Base-by-base conservation (phyloP, 1,140 invertebrate species). In the Prorops nasuta region DNA sequence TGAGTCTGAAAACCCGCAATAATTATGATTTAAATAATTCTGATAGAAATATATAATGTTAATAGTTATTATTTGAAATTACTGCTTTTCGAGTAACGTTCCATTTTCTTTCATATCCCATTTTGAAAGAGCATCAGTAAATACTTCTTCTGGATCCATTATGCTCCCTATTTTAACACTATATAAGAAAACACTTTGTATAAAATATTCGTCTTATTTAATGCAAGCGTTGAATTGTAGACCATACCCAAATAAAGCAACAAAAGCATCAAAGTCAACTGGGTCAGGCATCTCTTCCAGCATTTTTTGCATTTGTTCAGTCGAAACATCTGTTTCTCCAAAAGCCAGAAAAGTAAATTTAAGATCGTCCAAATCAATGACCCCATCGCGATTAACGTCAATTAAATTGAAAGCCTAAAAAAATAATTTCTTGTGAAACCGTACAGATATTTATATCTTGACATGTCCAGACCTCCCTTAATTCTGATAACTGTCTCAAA, bases 51-150 rank as follows among this genome's bases (percentile, higher is more conserved):
- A 19, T 24, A n/a, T 12, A 28, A 46, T 3, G 9, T 14, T 3
- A 44, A 47, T 8, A 3, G 39, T 28, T 1, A 21, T 7, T 3
- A 19, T 22, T 19, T 9, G n/a, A n/a, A 16, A 4, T 54, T 65
- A 83, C 83, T 74, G 82, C 60, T 82, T 78, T 60, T 84, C 80
- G 10, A 78, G 74, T 24, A 85, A 84, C 17, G 76, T 75, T 54
- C 83, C 83, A 4, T 78, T 79, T 42, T 79, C 78, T 19, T 81
- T 73, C 4, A 70, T 71, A 51, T 85, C 83, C 83, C 83, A 85
- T 16, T 81, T 80, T 32, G 81, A 80, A 51, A 84, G 69, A 0
- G 83, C 83, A 8, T 79, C 79, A 0, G 81, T 62, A 8, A 85
- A 63, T 4, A 81, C 81, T 44, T 82, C 80, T 60, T 84, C 83